These are phyloP conservation scores for Eristalis arbustorum DNA, from an alignment of 2,888 invertebrate species.

Conservation along the genomic window DNA sequence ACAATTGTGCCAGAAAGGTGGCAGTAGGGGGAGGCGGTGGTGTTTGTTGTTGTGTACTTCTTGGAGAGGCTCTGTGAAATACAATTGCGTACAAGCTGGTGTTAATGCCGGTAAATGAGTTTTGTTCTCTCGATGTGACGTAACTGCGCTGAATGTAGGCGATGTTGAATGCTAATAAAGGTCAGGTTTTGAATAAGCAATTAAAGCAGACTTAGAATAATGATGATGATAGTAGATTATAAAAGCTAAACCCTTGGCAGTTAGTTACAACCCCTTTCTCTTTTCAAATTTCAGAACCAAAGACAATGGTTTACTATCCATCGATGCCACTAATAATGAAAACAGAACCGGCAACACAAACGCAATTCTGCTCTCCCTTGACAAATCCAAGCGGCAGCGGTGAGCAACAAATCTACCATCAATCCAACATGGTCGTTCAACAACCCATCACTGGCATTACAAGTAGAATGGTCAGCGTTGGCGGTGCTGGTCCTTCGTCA, in stretches of 20 bases:
- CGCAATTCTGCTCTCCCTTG: constrained; percentile 76
- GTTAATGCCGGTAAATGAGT: constrained; percentile 1
- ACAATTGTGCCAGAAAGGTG: not conserved
- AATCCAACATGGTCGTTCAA: constrained; percentile 73
- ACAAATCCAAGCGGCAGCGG: constrained; percentile 48
- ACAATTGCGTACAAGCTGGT: constrained; percentile 19
- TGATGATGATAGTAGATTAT: too few relatives aligned
- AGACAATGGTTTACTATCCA: constrained; percentile 80
- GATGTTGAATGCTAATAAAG: not conserved
- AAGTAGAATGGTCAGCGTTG: constrained; percentile 53
- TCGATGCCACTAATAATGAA: constrained; percentile 79
- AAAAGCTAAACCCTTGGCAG: not conserved
- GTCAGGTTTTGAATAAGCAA: not conserved
- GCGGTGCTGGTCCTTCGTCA: constrained; percentile 6
- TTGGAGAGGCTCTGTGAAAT: not conserved
- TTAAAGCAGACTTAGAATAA: too few relatives aligned
- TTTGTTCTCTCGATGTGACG: constrained; percentile 14
- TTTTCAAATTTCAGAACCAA: constrained; percentile 77
- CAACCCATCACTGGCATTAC: constrained; percentile 73
- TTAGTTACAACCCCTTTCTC: constrained; percentile 57
- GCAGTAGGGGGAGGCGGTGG: not conserved
- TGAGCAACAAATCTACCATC: constrained; percentile 71
- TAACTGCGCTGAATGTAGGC: constrained; percentile 14
- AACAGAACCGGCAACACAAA: constrained; percentile 78
- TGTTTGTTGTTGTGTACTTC: constrained; percentile 1